Evolutionary conservation across 2,113 vertebrate species (phyloP).

Genomic region (Chauna torquata): DNA sequence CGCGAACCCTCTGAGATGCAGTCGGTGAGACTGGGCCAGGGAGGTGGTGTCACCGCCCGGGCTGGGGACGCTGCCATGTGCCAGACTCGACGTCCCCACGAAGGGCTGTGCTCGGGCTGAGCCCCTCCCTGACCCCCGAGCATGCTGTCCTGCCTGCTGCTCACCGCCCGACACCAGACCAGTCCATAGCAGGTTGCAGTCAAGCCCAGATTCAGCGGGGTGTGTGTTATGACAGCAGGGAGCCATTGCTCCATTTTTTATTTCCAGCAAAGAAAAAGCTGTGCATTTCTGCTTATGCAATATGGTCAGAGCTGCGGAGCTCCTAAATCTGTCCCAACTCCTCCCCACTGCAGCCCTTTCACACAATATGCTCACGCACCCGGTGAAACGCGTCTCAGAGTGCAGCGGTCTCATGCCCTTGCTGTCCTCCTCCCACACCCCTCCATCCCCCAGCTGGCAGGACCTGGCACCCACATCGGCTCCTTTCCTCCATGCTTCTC

Average conservation of each 20-base stretch:
- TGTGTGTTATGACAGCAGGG: not conserved
- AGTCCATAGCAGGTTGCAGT: not conserved
- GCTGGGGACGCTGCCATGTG: not conserved
- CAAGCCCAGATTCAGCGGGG: not conserved
- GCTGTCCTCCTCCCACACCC: not conserved
- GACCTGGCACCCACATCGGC: not conserved
- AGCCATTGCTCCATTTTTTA: not conserved
- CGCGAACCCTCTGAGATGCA: fast-evolving
- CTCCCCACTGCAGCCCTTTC: not conserved
- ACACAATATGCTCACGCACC: fast-evolving
- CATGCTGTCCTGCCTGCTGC: not conserved
- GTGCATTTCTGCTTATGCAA: not conserved
- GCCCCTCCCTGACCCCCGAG: not conserved
- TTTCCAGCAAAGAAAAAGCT: not conserved
- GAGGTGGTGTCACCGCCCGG: fast-evolving
- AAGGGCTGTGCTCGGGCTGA: not conserved
- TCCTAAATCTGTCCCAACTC: not conserved
- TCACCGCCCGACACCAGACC: not conserved
- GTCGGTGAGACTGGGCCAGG: not conserved
- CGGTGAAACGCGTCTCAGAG: fast-evolving
- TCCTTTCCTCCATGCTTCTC: not conserved
- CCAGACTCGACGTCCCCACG: not conserved
- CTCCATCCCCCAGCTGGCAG: not conserved
- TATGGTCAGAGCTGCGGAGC: not conserved
- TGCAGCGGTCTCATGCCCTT: fast-evolving